Percentiles rank a stretch among this genome's conserved stretches.
Evolutionary conservation across 2,888 invertebrate species (phyloP).

Genomic region (Archips crataeganus): DNA sequence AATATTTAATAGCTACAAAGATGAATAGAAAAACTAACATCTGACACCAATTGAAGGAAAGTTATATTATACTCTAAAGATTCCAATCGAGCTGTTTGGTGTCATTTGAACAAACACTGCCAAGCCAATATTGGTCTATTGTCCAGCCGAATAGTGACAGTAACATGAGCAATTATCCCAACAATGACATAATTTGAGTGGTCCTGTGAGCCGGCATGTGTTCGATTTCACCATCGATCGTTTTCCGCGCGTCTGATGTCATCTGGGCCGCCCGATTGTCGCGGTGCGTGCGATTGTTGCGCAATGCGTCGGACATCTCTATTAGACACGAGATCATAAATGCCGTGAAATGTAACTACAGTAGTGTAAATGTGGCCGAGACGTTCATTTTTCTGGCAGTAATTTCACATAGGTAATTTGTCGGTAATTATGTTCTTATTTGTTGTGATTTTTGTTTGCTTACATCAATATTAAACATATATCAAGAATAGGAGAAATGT

Average conservation of each 20-base stretch:
- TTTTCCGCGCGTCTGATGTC: slow-evolving; percentile 60
- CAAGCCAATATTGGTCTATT: slow-evolving; percentile 5
- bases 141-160: slow-evolving; percentile 11
- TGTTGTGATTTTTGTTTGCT: neutral
- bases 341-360: slow-evolving; percentile 19
- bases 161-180: slow-evolving; percentile 27
- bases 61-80: neutral
- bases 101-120: slow-evolving; percentile 9
- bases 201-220: slow-evolving; percentile 34
- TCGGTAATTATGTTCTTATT: neutral
- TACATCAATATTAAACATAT: neutral
- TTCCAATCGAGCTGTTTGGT: neutral
- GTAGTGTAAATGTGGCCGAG: slow-evolving; percentile 11
- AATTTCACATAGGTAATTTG: slow-evolving; percentile 9
- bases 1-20: slow-evolving; percentile 39
- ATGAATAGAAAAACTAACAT: slow-evolving; percentile 23
- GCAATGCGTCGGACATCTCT: slow-evolving; percentile 42
- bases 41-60: slow-evolving; percentile 11
- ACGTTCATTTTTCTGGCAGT: slow-evolving; percentile 3
- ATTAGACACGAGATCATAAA: slow-evolving; percentile 35
- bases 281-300: slow-evolving; percentile 46
- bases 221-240: slow-evolving; percentile 50
- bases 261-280: slow-evolving; percentile 71
- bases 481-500: neutral
- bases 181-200: slow-evolving; percentile 32